Percentiles rank a stretch among this genome's conserved stretches.
phyloP scores from a whole-genome alignment of 2,113 vertebrate genomes.

The Tylochromis polylepis region DNA sequence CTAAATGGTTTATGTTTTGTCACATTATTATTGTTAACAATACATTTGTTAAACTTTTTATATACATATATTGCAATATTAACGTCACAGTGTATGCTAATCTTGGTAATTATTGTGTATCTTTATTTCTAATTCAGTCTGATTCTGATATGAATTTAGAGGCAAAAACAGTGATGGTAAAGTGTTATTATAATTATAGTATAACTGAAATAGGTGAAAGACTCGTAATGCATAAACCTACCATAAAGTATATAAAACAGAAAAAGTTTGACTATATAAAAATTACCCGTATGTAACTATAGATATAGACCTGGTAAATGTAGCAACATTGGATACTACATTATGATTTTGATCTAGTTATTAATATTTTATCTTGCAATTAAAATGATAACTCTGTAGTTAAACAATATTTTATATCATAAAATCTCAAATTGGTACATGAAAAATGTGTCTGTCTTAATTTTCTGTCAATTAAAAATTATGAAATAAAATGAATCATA shows the following conservation, averaged over 20 bases:
- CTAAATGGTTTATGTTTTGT: not conserved
- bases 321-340: not conserved
- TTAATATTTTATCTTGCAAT: not conserved
- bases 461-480: not conserved
- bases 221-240: not conserved
- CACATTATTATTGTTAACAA: not conserved
- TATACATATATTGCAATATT: not conserved
- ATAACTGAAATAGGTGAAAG: not conserved
- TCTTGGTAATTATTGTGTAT: not conserved
- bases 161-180: not conserved
- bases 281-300: not conserved
- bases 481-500: not conserved
- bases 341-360: not conserved
- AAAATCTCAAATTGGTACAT: not conserved
- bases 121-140: not conserved
- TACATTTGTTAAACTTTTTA: not conserved
- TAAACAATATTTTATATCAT: not conserved
- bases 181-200: not conserved
- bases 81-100: not conserved
- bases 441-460: not conserved
- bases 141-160: not conserved
- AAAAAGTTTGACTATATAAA: not conserved
- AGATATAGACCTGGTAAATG: not conserved
- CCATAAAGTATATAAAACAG: not conserved
- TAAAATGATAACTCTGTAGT: not conserved